Evolutionary conservation across 37 sponge, comb jelly and placozoan genomes (phyloP).

Genomic region (Axinella damicornis): DNA sequence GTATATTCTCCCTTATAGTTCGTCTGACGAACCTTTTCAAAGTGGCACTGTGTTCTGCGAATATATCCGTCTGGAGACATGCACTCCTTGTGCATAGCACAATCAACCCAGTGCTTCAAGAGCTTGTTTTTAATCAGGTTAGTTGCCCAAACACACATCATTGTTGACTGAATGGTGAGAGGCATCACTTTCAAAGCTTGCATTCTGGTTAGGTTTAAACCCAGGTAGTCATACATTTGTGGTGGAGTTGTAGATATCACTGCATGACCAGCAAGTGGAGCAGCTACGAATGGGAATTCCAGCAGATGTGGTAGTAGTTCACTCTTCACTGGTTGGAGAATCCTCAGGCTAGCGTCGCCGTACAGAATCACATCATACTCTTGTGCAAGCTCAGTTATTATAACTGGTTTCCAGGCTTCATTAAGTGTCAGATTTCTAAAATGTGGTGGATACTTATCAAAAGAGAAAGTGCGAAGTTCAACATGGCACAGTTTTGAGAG

Average conservation of each 20-base stretch:
- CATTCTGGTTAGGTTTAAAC: too few species aligned
- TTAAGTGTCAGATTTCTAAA: not conserved
- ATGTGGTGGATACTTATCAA: conserved; percentile 19
- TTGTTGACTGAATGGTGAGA: too few species aligned
- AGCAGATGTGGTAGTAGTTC: conserved; percentile 2
- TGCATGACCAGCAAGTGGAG: too few species aligned
- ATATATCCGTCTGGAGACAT: not conserved
- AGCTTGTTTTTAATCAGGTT: conserved; percentile 13
- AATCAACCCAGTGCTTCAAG: not conserved
- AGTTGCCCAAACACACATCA: not conserved
- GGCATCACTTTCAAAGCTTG: too few species aligned
- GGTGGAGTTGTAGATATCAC: too few species aligned
- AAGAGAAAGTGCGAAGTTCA: conserved; percentile 31
- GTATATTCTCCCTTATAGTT: too few species aligned
- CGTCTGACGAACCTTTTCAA: too few species aligned
- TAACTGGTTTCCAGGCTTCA: conserved; percentile 25
- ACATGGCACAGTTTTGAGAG: conserved; percentile 14
- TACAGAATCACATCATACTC: conserved; percentile 40
- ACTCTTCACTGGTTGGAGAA: not conserved
- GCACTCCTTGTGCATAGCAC: conserved; percentile 18
- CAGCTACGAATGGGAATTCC: conserved; percentile 7
- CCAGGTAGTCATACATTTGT: too few species aligned
- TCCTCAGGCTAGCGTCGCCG: conserved; percentile 40
- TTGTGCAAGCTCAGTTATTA: not conserved
- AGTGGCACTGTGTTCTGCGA: not conserved